Conservation (phyloP, 2,797 vertebrate genomes). For the Presbytis comata region DNA sequence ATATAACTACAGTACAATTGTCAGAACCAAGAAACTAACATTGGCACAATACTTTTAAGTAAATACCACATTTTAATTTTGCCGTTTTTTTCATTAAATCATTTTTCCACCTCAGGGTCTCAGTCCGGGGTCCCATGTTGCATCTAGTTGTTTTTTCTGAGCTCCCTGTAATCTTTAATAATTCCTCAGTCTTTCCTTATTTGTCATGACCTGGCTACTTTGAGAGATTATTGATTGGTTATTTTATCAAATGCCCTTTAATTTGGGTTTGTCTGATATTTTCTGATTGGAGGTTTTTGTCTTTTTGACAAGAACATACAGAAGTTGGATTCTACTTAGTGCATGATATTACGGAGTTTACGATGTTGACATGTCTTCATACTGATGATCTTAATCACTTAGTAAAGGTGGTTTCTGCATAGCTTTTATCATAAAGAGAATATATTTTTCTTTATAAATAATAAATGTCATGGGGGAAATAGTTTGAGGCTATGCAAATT, state of each 20-base stretch:
- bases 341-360: not conserved
- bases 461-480: not conserved
- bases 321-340: not conserved
- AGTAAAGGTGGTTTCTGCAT: not conserved
- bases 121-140: not conserved
- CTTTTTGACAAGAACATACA: not conserved
- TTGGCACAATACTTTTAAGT: not conserved
- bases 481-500: not conserved
- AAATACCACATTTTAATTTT: not conserved
- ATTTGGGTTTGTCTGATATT: not conserved
- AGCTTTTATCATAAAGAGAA: not conserved
- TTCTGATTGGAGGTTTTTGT: not conserved
- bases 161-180: not conserved
- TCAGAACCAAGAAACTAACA: not conserved
- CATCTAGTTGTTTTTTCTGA: not conserved
- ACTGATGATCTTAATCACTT: not conserved
- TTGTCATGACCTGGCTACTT: not conserved
- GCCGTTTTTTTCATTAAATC: not conserved
- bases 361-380: not conserved
- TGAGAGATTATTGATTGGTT: not conserved
- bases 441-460: not conserved
- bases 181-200: not conserved
- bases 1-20: not conserved
- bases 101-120: not conserved
- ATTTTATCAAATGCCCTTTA: not conserved